A percentile compares a stretch with the other conserved stretches of the same genome.
These are phyloP conservation scores for Lepidotrigona ventralis DNA, from an alignment of 1,140 invertebrate species.

Conservation along the genomic window DNA sequence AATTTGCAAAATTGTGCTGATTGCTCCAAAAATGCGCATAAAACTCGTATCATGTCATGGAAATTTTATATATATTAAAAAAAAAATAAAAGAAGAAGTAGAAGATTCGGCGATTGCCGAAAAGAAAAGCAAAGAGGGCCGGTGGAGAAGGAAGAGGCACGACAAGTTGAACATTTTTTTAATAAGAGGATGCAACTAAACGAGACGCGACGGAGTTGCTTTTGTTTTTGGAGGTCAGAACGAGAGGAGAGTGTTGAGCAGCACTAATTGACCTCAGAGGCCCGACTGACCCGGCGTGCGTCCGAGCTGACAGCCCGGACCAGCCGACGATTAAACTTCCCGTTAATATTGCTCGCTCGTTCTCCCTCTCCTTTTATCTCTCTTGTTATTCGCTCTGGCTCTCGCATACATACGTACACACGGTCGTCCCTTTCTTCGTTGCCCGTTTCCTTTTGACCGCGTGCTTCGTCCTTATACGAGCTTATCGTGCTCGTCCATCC, in stretches of 20 bases:
- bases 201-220: constrained; percentile 60
- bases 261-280: constrained; percentile 78
- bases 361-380: constrained; percentile 51
- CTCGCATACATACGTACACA: constrained; percentile 1
- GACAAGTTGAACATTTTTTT: constrained; percentile 55
- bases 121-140: background rate
- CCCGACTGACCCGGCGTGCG: constrained; percentile 77
- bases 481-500: constrained; percentile 44
- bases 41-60: background rate
- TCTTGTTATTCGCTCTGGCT: constrained; percentile 48
- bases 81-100: no score
- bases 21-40: background rate
- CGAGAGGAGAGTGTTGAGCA: constrained; percentile 76
- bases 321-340: constrained; percentile 78
- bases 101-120: background rate
- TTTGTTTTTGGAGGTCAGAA: constrained; percentile 63
- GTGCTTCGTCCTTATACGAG: constrained; percentile 36
- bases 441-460: background rate
- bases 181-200: constrained; percentile 35
- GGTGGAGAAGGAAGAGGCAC: constrained; percentile 1
- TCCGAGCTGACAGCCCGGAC: constrained; percentile 76
- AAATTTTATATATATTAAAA: background rate
- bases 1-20: background rate
- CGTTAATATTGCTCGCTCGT: constrained; percentile 76
- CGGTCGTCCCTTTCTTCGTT: background rate